Conservation (phyloP, 2,113 vertebrate species). For the Callipepla squamata region DNA sequence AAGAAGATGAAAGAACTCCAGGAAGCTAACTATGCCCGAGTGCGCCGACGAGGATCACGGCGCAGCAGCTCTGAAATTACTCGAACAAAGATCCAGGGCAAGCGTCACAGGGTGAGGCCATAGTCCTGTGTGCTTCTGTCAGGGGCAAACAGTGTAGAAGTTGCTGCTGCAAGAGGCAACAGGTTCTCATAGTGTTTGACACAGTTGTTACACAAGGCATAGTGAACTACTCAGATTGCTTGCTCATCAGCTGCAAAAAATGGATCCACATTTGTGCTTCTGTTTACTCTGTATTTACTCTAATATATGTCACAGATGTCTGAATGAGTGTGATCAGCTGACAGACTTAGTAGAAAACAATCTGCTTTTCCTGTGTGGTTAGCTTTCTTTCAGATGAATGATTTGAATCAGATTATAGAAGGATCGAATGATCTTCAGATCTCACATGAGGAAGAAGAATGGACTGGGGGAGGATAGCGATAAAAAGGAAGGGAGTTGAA, state of each 20-base stretch:
- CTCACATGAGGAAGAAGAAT: not conserved
- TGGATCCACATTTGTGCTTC: not conserved
- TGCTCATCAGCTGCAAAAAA: not conserved
- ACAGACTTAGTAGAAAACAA: not conserved
- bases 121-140: not conserved
- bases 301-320: rapidly evolving
- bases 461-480: not conserved
- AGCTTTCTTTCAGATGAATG: not conserved
- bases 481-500: not conserved
- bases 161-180: not conserved
- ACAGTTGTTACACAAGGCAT: not conserved
- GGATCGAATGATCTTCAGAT: not conserved
- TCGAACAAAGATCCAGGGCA: conserved; percentile 87
- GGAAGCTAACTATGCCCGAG: conserved; percentile 77
- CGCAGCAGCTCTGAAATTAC: conserved; percentile 87
- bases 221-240: not conserved
- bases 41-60: conserved; percentile 84
- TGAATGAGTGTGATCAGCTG: not conserved
- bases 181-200: not conserved
- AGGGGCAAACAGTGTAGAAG: not conserved
- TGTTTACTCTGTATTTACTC: not conserved
- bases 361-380: not conserved
- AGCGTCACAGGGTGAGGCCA: conserved; percentile 86
- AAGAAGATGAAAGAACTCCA: conserved; percentile 85
- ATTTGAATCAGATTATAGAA: not conserved